Conservation (phyloP, 2,888 invertebrate species). For the Chrysolina americana region DNA sequence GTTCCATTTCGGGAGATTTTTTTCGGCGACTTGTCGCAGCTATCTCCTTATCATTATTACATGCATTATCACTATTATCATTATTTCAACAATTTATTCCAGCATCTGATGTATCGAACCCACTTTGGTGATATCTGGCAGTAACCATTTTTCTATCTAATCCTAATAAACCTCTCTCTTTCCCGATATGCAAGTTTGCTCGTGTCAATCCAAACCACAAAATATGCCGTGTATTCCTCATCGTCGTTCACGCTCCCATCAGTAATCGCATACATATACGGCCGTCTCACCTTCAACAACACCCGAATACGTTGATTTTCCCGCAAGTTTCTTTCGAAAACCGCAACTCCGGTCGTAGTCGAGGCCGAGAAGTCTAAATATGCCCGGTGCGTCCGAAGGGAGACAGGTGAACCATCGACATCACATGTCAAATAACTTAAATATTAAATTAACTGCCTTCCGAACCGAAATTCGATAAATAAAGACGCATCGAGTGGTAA, state of each 20-base stretch:
- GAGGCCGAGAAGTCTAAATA: conserved; percentile 34
- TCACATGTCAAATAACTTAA: conserved; percentile 47
- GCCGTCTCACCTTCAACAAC: conserved; percentile 15
- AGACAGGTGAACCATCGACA: conserved; percentile 44
- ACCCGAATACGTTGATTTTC: conserved; percentile 10
- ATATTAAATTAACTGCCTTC: conserved; percentile 42
- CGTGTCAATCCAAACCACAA: background rate
- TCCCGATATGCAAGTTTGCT: background rate
- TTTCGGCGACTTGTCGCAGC: no score
- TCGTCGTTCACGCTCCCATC: background rate
- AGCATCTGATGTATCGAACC: no score
- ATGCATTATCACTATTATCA: no score
- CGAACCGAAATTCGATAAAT: conserved; percentile 35
- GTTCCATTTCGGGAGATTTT: no score
- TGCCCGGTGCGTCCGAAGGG: conserved; percentile 41
- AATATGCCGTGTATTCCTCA: conserved; percentile 23
- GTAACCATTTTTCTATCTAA: no score
- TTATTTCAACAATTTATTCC: no score
- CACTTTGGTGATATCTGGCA: no score
- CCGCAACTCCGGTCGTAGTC: conserved; percentile 37
- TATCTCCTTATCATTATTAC: no score
- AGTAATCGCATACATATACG: conserved; percentile 4
- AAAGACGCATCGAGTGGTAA: conserved; percentile 27
- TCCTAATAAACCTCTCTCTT: background rate
- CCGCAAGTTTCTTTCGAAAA: conserved; percentile 27